phyloP scores from a whole-genome alignment of 2,888 invertebrate species.

The Brassicogethes aeneus region DNA sequence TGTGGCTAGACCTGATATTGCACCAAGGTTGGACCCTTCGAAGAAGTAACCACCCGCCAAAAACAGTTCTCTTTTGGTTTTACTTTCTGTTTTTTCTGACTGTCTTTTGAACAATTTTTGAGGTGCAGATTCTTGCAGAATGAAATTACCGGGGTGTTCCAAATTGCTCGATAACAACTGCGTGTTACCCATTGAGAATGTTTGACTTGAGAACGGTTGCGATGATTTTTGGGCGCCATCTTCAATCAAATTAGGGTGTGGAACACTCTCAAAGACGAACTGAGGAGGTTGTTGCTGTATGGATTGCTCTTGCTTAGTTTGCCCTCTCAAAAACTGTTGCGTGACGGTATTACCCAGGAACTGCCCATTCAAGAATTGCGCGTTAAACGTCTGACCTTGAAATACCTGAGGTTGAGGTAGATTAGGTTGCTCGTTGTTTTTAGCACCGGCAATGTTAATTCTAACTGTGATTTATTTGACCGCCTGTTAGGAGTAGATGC shows the following conservation, averaged over 20 bases:
- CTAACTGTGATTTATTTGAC: conserved; percentile 54
- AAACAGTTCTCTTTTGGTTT: conserved; percentile 57
- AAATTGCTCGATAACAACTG: conserved; percentile 22
- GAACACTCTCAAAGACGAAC: background rate
- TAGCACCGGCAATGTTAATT: conserved; percentile 44
- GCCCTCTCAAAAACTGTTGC: conserved; percentile 20
- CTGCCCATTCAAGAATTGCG: conserved; percentile 57
- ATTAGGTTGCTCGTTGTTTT: too few species aligned
- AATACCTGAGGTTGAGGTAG: conserved; percentile 39
- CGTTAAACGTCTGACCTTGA: conserved; percentile 46
- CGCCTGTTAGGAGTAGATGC: conserved; percentile 50
- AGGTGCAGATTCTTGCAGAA: conserved; percentile 50
- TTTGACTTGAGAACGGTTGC: conserved; percentile 4
- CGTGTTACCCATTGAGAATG: conserved; percentile 4
- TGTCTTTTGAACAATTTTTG: conserved; percentile 47
- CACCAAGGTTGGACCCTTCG: conserved; percentile 37
- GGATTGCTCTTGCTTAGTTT: conserved; percentile 16
- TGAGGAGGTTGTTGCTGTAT: conserved; percentile 5
- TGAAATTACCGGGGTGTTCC: conserved; percentile 44
- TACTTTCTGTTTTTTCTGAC: conserved; percentile 21
- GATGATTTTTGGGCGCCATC: background rate
- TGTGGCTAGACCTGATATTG: conserved; percentile 64
- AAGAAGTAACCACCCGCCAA: conserved; percentile 60
- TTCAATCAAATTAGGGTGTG: background rate
- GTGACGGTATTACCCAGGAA: conserved; percentile 39